Evolutionary conservation across 2,113 vertebrate genomes (phyloP), one percentile per base, ranked within the genome.

Genomic region (Mormoops blainvillei): DNA sequence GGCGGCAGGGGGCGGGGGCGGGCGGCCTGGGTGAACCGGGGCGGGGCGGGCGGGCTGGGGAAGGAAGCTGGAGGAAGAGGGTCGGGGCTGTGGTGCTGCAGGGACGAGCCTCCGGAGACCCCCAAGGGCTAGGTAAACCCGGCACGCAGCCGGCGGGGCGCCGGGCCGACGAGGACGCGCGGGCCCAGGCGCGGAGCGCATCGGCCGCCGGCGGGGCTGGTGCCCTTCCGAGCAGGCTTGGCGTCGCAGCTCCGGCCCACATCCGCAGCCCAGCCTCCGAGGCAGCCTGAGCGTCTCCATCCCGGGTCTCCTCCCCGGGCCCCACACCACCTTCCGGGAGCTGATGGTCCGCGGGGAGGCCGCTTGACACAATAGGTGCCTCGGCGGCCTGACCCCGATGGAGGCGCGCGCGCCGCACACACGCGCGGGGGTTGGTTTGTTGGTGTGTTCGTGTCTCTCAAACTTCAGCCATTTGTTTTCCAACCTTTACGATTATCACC

Each of bases 31-130:
- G 76, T 12, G 63, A 50, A 26, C 33, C 84, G 38, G 54, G 78
- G 78, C n/a, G 58, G 96, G 97, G 92, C 68, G 96, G 97, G 92
- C 68, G 68, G 52, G 58, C 10, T 10, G 68, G 80, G 45, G 36
- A 19, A 19, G 48, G 73, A 15, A 56, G 84, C 85, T 77, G 80
- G 84, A 98, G 98, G 97, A 97, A 96, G 41, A 38, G 93, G 71
- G 88, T 11, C 33, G 22, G 83, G 58, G 65, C 8, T 1, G 24
- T 24, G 22, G 20, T 14, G 87, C 38, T 4, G 7, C 16, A 54
- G n/a, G 7, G 65, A 54, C 36, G 71, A 56, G 71, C 48, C 71
- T 33, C 58, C 4, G 41, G 83, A 82, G 94, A 76, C 28, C 63
- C 7, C 52, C 9, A 7, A 41, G 73, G 92, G 92, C 61, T 84